Evolutionary conservation across 2,797 vertebrate genomes (phyloP), one percentile per base, ranked within the genome.

Genomic region (Xiphophorus birchmanni): DNA sequence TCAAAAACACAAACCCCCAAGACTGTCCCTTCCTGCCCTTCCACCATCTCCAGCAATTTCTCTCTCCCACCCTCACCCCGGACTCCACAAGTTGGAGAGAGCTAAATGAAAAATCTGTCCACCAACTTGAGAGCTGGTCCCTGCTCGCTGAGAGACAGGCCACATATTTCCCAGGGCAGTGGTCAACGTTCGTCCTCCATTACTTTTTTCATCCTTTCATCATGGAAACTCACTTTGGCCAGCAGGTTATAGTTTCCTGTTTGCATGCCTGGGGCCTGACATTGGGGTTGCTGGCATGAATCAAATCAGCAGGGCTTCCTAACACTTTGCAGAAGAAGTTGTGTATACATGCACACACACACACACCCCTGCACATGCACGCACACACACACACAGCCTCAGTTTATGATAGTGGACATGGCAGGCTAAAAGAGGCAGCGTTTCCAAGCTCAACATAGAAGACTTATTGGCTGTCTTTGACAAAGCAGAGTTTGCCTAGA

Each of bases 121-220:
- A 5, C 67, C 42, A 35, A 89, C 86, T 84, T 13, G 77, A 88
- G 78, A 85, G 78, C 79, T 93, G 89, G 82, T 89, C 91, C 78
- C 86, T 48, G 69, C 81, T 84, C 73, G 29, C 84, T 82, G 80
- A n/a, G 86, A 91, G 90, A 88, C 81, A 78, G 40, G 42, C 75
- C 79, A 75, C 89, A 92, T 93, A 94, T 94, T 94, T 94, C 94
- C 92, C 93, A 86, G 86, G 93, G 88, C 75, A 67, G 77, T 82
- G 90, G 90, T 94, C 92, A 92, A 89, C 86, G 84, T 83, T 82
- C 79, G 74, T 40, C 75, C 35, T 12, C 88, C 84, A 92, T 92
- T 88, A 91, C 77, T 81, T 80, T 75, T 2, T 73, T 35, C 40
- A 29, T 48, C 17, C 40, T 13, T 45, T 75, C 23, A 0, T 67